These are phyloP conservation scores for Trachemys scripta DNA, from an alignment of 2,113 vertebrate genomes.

Conservation along the genomic window DNA sequence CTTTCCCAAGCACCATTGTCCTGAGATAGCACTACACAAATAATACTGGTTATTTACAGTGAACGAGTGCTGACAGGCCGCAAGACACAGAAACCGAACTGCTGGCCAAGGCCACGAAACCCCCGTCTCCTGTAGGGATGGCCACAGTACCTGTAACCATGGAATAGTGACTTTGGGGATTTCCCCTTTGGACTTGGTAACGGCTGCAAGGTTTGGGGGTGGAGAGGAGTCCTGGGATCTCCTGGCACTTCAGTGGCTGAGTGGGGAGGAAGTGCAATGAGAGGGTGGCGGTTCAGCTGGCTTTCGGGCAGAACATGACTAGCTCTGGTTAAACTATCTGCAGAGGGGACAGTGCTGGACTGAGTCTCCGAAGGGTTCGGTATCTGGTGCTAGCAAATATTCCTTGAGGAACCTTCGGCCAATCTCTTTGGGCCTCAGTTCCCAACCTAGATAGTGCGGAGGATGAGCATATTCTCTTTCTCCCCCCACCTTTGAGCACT, in stretches of 20 bases:
- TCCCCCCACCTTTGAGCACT: background rate
- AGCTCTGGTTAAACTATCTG: background rate
- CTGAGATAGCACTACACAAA: slow-evolving; percentile 44
- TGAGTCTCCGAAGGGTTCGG: background rate
- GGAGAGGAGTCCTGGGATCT: background rate
- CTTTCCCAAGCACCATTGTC: slow-evolving; percentile 48
- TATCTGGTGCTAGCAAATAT: background rate
- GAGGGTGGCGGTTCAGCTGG: background rate
- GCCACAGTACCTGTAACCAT: background rate
- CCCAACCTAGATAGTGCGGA: background rate
- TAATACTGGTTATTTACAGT: slow-evolving; percentile 17
- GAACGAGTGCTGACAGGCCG: background rate
- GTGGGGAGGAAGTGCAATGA: background rate
- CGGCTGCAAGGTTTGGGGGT: background rate
- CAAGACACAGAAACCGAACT: background rate
- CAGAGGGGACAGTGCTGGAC: background rate
- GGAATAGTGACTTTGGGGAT: background rate
- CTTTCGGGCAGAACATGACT: background rate
- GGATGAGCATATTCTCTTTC: background rate
- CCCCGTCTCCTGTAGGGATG: background rate
- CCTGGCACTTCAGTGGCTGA: background rate
- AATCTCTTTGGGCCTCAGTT: background rate
- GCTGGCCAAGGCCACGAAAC: background rate
- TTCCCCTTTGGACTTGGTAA: background rate
- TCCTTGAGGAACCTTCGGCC: background rate